Evolutionary conservation across 2,888 invertebrate genomes (phyloP), one percentile per base, ranked within the genome.

Genomic region (Netelia fuscicornis): DNA sequence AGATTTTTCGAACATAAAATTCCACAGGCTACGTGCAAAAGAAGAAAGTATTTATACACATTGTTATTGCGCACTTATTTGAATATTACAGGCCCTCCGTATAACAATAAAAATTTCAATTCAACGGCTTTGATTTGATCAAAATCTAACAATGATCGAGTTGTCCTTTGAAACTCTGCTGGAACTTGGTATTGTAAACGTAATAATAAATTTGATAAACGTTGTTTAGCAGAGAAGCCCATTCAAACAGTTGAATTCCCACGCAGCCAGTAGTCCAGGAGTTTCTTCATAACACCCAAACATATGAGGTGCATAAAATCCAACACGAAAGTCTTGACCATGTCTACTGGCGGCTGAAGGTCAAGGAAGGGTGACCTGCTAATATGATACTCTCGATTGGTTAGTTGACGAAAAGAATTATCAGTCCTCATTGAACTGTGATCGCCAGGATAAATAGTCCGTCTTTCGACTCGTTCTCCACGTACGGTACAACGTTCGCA

Each of bases 271-370:
- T 80, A 62, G 52, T 80, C 58, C 25, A 88, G 52, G 9, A 88
- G 75, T 11, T 83, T 87, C 76, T 85, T 87, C 79, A 86, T 85
- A 10, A 86, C 80, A 13, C 88, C 86, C 65, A 86, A 71, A 54
- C 86, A 87, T 8, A 81, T 52, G 0, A 88, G 48, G 37, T 87
- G 87, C 87, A 87, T 88, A 30, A 83, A 87, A 68, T 87, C 87
- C 0, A 88, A 74, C 5, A 84, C 70, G 75, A 87, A 88, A n/a
- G 48, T 54, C 8, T 1, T 44, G 10, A 86, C 79, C 83, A 88
- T 85, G 37, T 86, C 58, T 9, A 87, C 60, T 65, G 76, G 62
- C 20, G 87, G 88, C 60, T 62, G 52, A 65, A 88, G 62, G 70
- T 84, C 48, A 62, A 85, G 62, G 54, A 88, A 67, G 25, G 85